Base-by-base conservation (phyloP, 2,113 vertebrate species). In the Dinomys branickii region DNA sequence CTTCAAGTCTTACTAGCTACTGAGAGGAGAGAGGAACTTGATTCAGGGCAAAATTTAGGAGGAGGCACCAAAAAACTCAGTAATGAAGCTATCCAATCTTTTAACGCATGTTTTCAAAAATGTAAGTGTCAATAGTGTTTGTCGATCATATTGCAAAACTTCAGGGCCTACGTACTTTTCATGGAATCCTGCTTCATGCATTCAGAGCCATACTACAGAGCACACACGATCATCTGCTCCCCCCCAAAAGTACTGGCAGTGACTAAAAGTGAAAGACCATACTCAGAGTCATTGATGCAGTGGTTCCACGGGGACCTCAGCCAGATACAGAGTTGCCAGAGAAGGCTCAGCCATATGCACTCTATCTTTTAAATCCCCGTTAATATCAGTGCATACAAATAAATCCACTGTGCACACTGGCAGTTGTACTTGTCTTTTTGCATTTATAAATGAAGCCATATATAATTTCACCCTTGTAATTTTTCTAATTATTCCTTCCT, bases 401-500 rank as follows among this genome's bases (percentile, higher is more conserved):
- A 85, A 65, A 73, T 82, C 77, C 77, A 52, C 5, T 1, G 35
- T 85, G 24, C 41, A 54, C 35, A 9, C n/a, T 67, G 59, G 77
- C 38, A 77, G 50, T 85, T 59, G 7, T 24, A 35, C 44, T 94
- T 83, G 58, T 47, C 63, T 83, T 94, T 92, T 77, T 73, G 35
- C 89, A 50, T 86, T 95, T 85, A 82, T 41, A 85, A 88, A 91
- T 30, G 35, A 95, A 71, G 56, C 8, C 65, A 38, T 61, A 83
- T 82, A 97, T 94, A 96, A 97, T 86, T 96, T 91, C 19, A 47
- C 61, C 17, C 71, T 78, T 80, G 47, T 85, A 90, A 84, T 41
- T n/a, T 94, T 94, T 97, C 81, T 90, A 96, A 88, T 93, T 83
- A 94, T 30, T 97, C 14, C 73, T 73, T 81, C 80, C 65, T 61